Conservation (phyloP, 1,140 invertebrate genomes). For the Gonatopus flavifemur region DNA sequence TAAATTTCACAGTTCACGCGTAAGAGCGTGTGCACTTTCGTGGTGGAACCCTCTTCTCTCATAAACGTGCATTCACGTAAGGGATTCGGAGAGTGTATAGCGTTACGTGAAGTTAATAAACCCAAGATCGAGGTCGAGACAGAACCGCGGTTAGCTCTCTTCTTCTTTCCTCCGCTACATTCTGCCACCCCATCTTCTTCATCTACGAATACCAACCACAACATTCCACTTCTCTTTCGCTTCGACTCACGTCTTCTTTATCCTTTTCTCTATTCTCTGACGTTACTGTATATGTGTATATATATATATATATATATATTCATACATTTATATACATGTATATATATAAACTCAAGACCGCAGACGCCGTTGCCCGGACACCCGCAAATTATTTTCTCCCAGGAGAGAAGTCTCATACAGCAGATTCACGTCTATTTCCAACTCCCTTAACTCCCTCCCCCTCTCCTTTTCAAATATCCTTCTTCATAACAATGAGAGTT, state of each 20-base stretch:
- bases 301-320: no score
- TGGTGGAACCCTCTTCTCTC: no score
- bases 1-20: no score
- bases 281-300: no score
- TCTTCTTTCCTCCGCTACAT: constrained; percentile 15
- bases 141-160: constrained; percentile 25
- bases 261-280: constrained; percentile 22
- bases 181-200: constrained; percentile 14
- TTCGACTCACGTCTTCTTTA: constrained; percentile 14
- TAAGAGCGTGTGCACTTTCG: no score
- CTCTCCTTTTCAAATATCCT: no score
- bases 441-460: no score
- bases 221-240: constrained; percentile 10
- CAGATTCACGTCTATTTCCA: constrained; percentile 10
- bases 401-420: constrained; percentile 25
- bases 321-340: no score
- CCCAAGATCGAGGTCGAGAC: constrained; percentile 30
- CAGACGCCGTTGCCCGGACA: constrained; percentile 33
- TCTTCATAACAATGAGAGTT: no score
- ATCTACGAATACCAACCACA: constrained; percentile 26
- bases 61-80: constrained; percentile 22
- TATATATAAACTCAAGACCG: constrained; percentile 28
- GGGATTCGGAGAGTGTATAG: constrained; percentile 35
- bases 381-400: constrained; percentile 40
- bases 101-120: constrained; percentile 43